Evolutionary conservation across 92 coral and sea anemone species (phyloP).

Genomic region (Porites evermanni): DNA sequence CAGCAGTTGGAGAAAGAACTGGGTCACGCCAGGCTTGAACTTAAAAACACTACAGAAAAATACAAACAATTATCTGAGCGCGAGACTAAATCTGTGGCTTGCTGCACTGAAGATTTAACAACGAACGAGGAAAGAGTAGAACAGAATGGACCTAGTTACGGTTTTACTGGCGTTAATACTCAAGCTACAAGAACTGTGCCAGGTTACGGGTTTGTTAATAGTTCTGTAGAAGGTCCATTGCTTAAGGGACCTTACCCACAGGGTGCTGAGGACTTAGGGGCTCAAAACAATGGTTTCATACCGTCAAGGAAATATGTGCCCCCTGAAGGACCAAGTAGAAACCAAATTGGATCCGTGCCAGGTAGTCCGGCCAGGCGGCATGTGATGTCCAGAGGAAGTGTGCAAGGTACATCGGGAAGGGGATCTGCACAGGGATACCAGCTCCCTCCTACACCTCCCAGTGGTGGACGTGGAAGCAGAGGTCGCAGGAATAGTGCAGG

Average conservation of each 20-base stretch:
- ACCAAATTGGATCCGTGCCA: conserved; percentile 28
- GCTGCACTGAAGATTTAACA: conserved; percentile 66
- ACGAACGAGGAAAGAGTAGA: conserved; percentile 35
- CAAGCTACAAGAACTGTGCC: not conserved
- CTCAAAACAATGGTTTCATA: conserved; percentile 18
- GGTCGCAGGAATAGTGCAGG: conserved; percentile 77
- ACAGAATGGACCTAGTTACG: not conserved
- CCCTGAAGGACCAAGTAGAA: conserved; percentile 17
- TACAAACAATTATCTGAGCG: conserved; percentile 31
- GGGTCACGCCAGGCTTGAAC: conserved; percentile 47
- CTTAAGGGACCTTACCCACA: conserved; percentile 3
- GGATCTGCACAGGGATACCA: conserved; percentile 51
- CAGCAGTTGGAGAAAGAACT: conserved; percentile 77
- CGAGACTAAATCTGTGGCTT: conserved; percentile 59
- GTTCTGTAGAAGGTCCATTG: not conserved
- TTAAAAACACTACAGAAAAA: conserved; percentile 40
- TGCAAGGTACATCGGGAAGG: conserved; percentile 46
- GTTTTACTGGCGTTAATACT: not conserved
- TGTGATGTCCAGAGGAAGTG: conserved; percentile 32
- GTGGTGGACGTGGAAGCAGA: conserved; percentile 78
- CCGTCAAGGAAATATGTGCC: conserved; percentile 2
- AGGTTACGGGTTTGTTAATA: conserved; percentile 1
- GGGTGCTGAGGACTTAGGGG: conserved; percentile 7
- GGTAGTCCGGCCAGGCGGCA: conserved; percentile 52
- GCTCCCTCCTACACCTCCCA: conserved; percentile 89